These are phyloP conservation scores for Brachystomella parvula DNA, from an alignment of 1,140 invertebrate genomes.

Conservation along the genomic window DNA sequence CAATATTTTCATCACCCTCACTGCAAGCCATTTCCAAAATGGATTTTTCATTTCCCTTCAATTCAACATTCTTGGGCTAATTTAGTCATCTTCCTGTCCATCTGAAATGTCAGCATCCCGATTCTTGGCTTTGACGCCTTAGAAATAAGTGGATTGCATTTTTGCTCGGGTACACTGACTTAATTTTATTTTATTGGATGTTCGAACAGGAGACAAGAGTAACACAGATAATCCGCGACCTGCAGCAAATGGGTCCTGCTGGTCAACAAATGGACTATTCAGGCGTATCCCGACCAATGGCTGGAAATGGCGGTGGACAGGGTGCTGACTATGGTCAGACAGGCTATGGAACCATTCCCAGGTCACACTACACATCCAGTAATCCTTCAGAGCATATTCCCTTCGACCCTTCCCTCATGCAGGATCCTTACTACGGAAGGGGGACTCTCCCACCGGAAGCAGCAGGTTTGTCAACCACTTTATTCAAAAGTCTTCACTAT, in stretches of 20 bases:
- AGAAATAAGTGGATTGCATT: too few relatives aligned
- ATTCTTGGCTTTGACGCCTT: too few relatives aligned
- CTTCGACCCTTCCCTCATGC: conserved; percentile 31
- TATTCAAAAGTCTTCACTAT: too few relatives aligned
- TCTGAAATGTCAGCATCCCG: too few relatives aligned
- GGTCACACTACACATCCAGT: conserved; percentile 24
- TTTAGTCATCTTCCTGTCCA: not conserved
- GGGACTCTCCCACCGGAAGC: conserved; percentile 33
- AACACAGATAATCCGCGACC: conserved; percentile 54
- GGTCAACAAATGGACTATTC: conserved; percentile 47
- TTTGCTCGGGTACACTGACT: not conserved
- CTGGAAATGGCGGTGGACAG: conserved; percentile 33
- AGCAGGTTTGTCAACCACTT: too few relatives aligned
- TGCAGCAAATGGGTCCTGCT: conserved; percentile 55
- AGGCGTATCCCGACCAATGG: conserved; percentile 34
- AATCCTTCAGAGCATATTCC: conserved; percentile 21
- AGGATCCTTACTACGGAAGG: conserved; percentile 35
- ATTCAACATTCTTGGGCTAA: not conserved
- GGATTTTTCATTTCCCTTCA: too few relatives aligned
- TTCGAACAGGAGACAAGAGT: conserved; percentile 30
- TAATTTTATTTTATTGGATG: too few relatives aligned
- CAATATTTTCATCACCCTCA: conserved; percentile 9
- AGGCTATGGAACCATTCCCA: conserved; percentile 35
- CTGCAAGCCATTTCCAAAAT: not conserved
- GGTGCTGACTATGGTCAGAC: conserved; percentile 35